phyloP scores from a whole-genome alignment of 2,113 vertebrate genomes.

The Salvator merianae region DNA sequence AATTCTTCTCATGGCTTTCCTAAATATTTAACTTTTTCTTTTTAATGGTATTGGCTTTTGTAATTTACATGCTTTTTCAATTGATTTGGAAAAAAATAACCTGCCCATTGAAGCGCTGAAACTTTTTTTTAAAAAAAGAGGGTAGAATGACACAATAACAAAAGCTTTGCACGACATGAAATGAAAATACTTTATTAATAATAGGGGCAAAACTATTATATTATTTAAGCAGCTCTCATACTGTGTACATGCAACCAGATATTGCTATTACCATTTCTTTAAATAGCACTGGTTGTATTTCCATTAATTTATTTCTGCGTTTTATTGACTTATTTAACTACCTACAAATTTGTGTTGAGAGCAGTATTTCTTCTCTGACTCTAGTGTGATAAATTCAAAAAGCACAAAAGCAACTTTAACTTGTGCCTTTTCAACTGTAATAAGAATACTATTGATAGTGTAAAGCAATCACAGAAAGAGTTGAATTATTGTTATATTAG shows the following conservation, averaged over 20 bases:
- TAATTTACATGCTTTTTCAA: background rate
- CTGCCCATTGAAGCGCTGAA: background rate
- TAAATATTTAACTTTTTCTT: background rate
- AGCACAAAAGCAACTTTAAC: background rate
- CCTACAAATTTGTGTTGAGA: background rate
- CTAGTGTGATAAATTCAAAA: background rate
- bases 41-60: background rate
- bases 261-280: background rate
- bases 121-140: background rate
- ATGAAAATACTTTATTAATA: background rate
- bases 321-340: background rate
- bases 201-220: background rate
- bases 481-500: background rate
- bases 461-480: background rate
- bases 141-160: background rate
- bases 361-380: background rate
- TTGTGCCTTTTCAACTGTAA: background rate
- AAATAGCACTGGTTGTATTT: background rate
- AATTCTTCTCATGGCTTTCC: background rate
- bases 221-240: background rate
- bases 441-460: background rate
- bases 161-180: background rate
- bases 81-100: background rate
- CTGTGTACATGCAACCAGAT: background rate
- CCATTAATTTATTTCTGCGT: background rate